Evolutionary conservation across 2,888 invertebrate species (phyloP).

Genomic region (Melolontha melolontha): DNA sequence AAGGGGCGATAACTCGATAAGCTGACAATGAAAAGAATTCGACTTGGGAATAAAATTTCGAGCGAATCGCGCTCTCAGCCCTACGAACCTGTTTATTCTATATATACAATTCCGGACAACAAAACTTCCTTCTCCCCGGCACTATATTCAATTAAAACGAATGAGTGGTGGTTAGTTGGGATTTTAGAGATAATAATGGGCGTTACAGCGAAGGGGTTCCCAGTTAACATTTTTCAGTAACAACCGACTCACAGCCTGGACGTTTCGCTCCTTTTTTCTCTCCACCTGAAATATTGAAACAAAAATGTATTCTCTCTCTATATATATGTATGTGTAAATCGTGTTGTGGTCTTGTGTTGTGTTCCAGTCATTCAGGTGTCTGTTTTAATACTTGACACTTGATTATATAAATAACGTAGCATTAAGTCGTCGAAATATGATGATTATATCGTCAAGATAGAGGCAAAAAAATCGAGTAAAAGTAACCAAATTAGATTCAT

Average conservation of each 20-base stretch:
- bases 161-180: slow-evolving; percentile 62
- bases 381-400: slow-evolving; percentile 59
- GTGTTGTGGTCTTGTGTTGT: slow-evolving; percentile 47
- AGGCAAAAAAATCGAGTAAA: slow-evolving; percentile 30
- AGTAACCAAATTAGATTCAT: slow-evolving; percentile 50
- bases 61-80: slow-evolving; percentile 42
- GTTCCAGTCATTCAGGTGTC: slow-evolving; percentile 55
- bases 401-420: slow-evolving; percentile 59
- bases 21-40: slow-evolving; percentile 58
- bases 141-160: slow-evolving; percentile 61
- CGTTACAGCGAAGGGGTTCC: slow-evolving; percentile 50
- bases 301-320: slow-evolving; percentile 49
- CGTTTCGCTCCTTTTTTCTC: slow-evolving; percentile 45
- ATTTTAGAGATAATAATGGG: slow-evolving; percentile 60
- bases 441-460: slow-evolving; percentile 45
- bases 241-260: slow-evolving; percentile 50
- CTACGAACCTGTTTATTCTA: slow-evolving; percentile 29
- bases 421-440: slow-evolving; percentile 55
- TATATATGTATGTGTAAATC: slow-evolving; percentile 27
- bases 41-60: slow-evolving; percentile 52
- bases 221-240: slow-evolving; percentile 61
- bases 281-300: slow-evolving; percentile 52
- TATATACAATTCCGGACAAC: slow-evolving; percentile 43
- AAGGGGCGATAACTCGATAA: slow-evolving; percentile 64
- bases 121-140: slow-evolving; percentile 50